These are phyloP conservation scores for Asobara japonica DNA, from an alignment of 1,140 invertebrate genomes.

Conservation along the genomic window DNA sequence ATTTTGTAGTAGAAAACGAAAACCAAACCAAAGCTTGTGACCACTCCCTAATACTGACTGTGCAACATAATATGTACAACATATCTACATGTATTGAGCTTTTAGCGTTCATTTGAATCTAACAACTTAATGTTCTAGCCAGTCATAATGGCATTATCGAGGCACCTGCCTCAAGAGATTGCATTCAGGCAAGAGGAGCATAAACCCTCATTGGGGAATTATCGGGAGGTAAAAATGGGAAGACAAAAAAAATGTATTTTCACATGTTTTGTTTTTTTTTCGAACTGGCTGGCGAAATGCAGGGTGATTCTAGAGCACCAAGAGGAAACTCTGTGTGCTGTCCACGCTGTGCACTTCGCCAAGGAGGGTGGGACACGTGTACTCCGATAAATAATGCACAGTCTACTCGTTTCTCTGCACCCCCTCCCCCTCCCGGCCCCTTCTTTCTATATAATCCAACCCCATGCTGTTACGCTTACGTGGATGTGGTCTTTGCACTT, in stretches of 20 bases:
- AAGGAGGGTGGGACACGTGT: conserved; percentile 61
- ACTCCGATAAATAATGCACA: conserved; percentile 63
- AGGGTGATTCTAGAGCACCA: conserved; percentile 22
- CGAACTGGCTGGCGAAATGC: conserved; percentile 13
- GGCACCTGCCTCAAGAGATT: too few species aligned
- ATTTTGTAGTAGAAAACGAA: too few species aligned
- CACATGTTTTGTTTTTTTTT: conserved; percentile 12
- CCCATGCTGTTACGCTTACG: conserved; percentile 51
- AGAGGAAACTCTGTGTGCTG: conserved; percentile 10
- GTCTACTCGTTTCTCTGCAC: conserved; percentile 28
- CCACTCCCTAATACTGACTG: too few species aligned
- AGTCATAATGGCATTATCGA: too few species aligned
- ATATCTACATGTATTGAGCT: too few species aligned
- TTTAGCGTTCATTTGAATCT: too few species aligned
- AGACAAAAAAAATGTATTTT: not conserved
- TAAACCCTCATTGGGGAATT: too few species aligned
- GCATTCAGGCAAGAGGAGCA: too few species aligned
- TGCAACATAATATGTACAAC: too few species aligned
- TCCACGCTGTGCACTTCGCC: conserved; percentile 40
- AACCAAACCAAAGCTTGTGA: too few species aligned
- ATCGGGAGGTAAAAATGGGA: not conserved
- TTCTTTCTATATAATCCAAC: conserved; percentile 20
- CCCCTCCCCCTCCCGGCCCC: conserved; percentile 32
- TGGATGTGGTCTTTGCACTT: conserved; percentile 46
- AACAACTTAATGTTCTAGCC: too few species aligned